These are phyloP conservation scores for Alcedo quadribrachys DNA, from an alignment of 2,797 vertebrate species.

Conservation along the genomic window DNA sequence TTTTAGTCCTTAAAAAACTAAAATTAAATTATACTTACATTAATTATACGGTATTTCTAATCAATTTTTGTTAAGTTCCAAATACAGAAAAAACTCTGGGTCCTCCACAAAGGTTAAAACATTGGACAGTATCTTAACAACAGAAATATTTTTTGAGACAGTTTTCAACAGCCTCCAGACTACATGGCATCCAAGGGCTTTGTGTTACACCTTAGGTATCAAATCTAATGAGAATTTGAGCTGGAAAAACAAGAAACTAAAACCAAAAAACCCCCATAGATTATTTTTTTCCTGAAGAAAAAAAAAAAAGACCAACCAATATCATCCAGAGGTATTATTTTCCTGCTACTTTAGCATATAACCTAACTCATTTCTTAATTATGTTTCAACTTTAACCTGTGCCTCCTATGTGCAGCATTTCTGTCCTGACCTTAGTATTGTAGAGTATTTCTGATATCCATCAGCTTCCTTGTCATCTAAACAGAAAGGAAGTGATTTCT, in stretches of 20 bases:
- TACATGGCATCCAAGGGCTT: background rate
- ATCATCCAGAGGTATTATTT: background rate
- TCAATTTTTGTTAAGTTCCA: background rate
- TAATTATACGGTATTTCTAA: background rate
- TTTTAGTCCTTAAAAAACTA: constrained; percentile 9
- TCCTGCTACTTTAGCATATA: background rate
- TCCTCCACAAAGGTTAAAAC: background rate
- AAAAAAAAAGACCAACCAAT: background rate
- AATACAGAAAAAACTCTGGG: background rate
- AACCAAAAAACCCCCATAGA: background rate
- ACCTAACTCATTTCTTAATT: background rate
- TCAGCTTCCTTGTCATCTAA: background rate
- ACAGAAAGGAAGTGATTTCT: background rate
- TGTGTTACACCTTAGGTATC: background rate
- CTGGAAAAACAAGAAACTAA: background rate
- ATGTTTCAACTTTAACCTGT: background rate
- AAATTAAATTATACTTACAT: constrained; percentile 16
- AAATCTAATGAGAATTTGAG: constrained; percentile 1
- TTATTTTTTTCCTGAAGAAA: background rate
- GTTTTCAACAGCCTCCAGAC: background rate
- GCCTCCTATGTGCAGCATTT: background rate
- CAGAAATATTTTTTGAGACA: background rate
- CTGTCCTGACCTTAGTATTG: background rate
- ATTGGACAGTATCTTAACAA: background rate
- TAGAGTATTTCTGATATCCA: background rate